Evolutionary conservation across 37 sponge, comb jelly and placozoan genomes (phyloP).

Genomic region (Spongilla lacustris): DNA sequence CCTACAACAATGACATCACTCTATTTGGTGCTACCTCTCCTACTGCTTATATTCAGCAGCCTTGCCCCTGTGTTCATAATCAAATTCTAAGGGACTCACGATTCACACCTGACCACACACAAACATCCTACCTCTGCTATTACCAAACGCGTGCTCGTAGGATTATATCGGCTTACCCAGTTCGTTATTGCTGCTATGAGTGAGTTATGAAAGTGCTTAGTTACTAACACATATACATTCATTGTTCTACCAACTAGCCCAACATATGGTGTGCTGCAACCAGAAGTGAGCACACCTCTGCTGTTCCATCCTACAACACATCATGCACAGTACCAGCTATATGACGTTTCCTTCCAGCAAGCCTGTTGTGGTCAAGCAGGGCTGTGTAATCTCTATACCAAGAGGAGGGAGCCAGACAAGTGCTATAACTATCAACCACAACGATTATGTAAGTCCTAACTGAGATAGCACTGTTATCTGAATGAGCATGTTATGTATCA

Average conservation of each 20-base stretch:
- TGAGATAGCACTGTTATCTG: too few relatives aligned
- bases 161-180: not conserved
- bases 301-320: not conserved
- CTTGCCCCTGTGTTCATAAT: slow-evolving; percentile 44
- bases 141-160: not conserved
- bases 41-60: not conserved
- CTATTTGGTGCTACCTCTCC: not conserved
- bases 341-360: slow-evolving; percentile 25
- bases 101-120: not conserved
- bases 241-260: not conserved
- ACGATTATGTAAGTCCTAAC: slow-evolving; percentile 1
- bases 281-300: slow-evolving; percentile 20
- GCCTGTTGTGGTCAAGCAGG: slow-evolving; percentile 45
- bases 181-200: not conserved
- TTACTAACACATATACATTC: too few relatives aligned
- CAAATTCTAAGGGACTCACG: not conserved
- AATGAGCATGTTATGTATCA: too few relatives aligned
- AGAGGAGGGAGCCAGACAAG: slow-evolving; percentile 41
- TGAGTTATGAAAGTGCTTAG: not conserved
- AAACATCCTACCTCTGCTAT: not conserved
- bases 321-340: not conserved
- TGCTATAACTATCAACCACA: slow-evolving; percentile 39
- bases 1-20: not conserved
- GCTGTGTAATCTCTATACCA: slow-evolving; percentile 42
- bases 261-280: not conserved